Evolutionary conservation across 2,888 invertebrate genomes (phyloP), one percentile per base, ranked within the genome.

Genomic region (Folsomia candida): DNA sequence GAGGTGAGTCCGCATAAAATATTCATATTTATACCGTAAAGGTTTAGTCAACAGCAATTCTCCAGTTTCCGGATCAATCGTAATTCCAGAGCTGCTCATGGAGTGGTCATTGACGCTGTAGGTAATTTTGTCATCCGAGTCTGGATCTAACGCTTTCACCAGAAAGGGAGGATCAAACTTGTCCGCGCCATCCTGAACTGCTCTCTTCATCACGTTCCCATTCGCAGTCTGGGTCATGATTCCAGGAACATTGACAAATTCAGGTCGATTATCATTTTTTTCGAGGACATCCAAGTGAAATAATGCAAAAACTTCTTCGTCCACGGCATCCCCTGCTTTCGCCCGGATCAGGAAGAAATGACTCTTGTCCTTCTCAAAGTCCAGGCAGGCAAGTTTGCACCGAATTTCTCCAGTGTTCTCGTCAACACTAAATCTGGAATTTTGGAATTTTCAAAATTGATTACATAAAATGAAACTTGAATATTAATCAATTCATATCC

Each of bases 81-180:
- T 82, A 79, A 91, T 78, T 57, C 78, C 77, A 20, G 79, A 79
- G 47, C 72, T 70, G 18, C 73, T 75, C 68, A 72, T 69, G 22
- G 77, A 68, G n/a, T 69, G 65, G 58, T 77, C 77, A 9, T 69
- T 61, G 2, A 79, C 58, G 14, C 62, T 63, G 66, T 79, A 79
- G n/a, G 67, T 69, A 2, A 79, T 67, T 3, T 71, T 71, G 67
- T 79, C 79, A 29, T 76, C 72, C 37, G 73, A 59, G 72, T 79
- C 79, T 2, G 74, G 67, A 71, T 79, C 79, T 2, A 66, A 66
- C 0, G 79, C 89, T 82, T 89, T 86, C 11, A 93, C 88, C 76
- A 90, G 87, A 79, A 93, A 87, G 72, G 91, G 91, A 0, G 93
- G 91, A 77, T 92, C 90, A 81, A 94, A 92, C 77, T 87, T 87